Percentiles rank a stretch among this genome's conserved stretches.
These are phyloP conservation scores for Trogon surrucura DNA, from an alignment of 2,113 vertebrate genomes.

Conservation along the genomic window DNA sequence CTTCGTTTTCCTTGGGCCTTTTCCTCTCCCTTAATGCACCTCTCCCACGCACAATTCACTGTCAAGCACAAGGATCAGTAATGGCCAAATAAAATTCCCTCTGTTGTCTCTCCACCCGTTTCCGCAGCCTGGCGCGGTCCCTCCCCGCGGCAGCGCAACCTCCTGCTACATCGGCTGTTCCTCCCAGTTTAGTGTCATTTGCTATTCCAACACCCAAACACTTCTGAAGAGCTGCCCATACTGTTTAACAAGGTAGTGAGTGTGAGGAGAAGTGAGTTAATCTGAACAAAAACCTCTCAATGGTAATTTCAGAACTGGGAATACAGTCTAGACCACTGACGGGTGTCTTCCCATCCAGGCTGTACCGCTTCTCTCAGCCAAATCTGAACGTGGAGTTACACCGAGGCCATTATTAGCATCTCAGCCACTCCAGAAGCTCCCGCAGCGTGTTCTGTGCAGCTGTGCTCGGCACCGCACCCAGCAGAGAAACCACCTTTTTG, in stretches of 20 bases:
- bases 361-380: background rate
- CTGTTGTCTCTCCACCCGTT: background rate
- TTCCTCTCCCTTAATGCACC: background rate
- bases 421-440: background rate
- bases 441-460: accelerated
- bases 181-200: background rate
- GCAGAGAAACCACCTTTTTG: background rate
- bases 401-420: background rate
- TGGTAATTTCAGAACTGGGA: background rate
- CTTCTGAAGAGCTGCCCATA: background rate
- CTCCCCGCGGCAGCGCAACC: background rate
- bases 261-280: background rate
- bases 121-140: background rate
- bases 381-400: background rate
- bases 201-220: background rate
- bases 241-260: background rate
- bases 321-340: background rate
- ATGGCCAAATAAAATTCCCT: background rate
- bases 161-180: accelerated
- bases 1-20: background rate
- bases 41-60: background rate
- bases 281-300: background rate
- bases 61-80: background rate
- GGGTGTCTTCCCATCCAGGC: background rate
- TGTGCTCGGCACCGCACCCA: background rate